These are phyloP conservation scores for Tarsius wallacei DNA, from an alignment of 2,797 vertebrate species.

Conservation along the genomic window DNA sequence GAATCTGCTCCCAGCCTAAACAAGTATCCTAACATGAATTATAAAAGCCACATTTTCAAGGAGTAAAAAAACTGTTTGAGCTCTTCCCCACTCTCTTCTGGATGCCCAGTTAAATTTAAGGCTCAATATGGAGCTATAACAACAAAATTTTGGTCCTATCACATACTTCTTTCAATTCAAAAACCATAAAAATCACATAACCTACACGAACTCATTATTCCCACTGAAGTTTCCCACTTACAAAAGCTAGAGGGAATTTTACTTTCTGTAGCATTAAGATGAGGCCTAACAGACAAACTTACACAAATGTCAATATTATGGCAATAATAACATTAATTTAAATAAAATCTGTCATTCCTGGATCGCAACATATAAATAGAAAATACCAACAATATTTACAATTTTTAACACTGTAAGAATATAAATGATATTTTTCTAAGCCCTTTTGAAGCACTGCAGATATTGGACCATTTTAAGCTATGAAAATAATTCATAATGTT, in stretches of 20 bases:
- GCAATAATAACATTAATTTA: neutral
- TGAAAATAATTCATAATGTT: constrained; percentile 47
- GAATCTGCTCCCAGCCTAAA: constrained; percentile 1
- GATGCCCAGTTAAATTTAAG: neutral
- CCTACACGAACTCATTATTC: neutral
- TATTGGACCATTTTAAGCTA: constrained; percentile 20
- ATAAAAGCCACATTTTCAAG: neutral
- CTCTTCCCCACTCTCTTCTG: neutral
- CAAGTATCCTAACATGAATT: neutral
- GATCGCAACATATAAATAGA: constrained; percentile 48
- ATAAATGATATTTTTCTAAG: constrained; percentile 4
- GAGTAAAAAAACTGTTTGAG: neutral
- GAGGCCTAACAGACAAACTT: neutral
- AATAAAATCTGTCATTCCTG: neutral
- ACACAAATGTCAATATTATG: neutral
- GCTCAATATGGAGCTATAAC: neutral
- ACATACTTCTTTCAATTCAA: neutral
- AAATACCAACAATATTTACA: constrained; percentile 21
- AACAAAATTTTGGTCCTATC: neutral
- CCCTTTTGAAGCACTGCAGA: neutral
- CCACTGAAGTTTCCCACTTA: neutral
- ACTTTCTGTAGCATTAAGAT: constrained; percentile 10
- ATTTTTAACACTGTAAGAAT: constrained; percentile 35
- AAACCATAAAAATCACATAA: constrained; percentile 18
- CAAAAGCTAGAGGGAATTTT: neutral